Conservation (phyloP, 2,113 vertebrate species). For the Merops nubicus region DNA sequence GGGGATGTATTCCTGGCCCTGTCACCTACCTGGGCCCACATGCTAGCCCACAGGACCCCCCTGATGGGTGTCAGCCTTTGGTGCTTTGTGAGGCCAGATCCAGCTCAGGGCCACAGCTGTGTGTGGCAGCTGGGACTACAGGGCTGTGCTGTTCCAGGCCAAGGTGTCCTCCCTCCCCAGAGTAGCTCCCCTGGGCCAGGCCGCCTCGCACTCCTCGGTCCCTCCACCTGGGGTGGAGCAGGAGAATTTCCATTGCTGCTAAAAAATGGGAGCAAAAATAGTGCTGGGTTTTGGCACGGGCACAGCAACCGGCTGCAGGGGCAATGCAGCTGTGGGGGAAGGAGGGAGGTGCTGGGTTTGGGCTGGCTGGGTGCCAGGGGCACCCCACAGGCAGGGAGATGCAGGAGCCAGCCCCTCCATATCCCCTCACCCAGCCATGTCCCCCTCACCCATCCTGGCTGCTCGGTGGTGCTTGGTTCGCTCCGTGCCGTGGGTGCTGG, state of each 20-base stretch:
- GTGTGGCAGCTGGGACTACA: background rate
- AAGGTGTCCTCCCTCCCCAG: background rate
- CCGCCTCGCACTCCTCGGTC: background rate
- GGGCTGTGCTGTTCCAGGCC: background rate
- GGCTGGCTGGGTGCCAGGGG: background rate
- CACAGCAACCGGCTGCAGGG: constrained; percentile 60
- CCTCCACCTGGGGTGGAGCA: background rate
- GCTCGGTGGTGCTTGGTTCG: background rate
- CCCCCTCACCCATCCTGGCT: rapidly evolving
- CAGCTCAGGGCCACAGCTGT: background rate
- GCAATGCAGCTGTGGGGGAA: constrained; percentile 43
- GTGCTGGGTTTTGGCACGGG: constrained; percentile 41
- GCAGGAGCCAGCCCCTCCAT: background rate
- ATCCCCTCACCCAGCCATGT: background rate
- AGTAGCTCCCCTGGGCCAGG: background rate
- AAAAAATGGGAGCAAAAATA: constrained; percentile 54
- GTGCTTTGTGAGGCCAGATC: background rate
- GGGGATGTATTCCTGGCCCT: background rate
- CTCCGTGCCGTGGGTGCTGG: background rate
- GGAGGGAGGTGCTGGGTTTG: background rate
- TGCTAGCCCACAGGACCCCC: background rate
- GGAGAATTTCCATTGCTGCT: constrained; percentile 43
- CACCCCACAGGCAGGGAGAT: background rate
- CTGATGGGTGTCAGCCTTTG: background rate
- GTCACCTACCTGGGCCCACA: background rate